phyloP scores from a whole-genome alignment of 2,113 vertebrate species.

The Butastur rufipennis region DNA sequence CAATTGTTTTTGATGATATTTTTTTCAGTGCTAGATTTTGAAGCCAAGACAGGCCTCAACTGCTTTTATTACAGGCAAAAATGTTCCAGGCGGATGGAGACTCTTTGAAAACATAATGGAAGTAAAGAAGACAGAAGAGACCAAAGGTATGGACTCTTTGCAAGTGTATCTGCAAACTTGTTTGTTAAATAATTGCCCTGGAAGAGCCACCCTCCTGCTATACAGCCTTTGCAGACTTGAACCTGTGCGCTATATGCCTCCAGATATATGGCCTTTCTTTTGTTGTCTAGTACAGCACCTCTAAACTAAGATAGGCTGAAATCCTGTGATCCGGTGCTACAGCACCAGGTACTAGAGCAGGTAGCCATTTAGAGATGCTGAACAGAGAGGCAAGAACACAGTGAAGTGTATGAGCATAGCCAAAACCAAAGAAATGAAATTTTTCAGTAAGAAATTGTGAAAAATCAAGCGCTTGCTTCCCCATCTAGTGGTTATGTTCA shows the following conservation, averaged over 20 bases:
- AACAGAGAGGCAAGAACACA: background rate
- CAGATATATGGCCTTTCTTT: background rate
- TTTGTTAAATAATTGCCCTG: background rate
- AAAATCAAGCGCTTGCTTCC: background rate
- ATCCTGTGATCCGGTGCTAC: background rate
- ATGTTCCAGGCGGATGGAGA: background rate
- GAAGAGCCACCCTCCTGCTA: background rate
- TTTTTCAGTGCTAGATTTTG: background rate
- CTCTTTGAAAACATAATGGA: background rate
- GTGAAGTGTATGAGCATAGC: background rate
- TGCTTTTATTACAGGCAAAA: background rate
- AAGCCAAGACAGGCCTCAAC: background rate
- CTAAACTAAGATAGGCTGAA: background rate
- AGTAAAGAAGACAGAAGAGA: background rate
- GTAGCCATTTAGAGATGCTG: background rate
- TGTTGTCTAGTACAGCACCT: background rate
- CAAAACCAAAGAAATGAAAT: background rate
- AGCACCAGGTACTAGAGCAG: background rate
- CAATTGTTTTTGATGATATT: background rate
- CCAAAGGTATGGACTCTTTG: background rate
- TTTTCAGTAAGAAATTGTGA: background rate
- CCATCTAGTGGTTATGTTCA: conserved; percentile 16
- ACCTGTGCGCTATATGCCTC: fast-evolving
- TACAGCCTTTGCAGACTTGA: background rate
- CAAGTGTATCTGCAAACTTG: background rate